phyloP scores from a whole-genome alignment of 2,797 vertebrate species.

The Spinus olivaceus region DNA sequence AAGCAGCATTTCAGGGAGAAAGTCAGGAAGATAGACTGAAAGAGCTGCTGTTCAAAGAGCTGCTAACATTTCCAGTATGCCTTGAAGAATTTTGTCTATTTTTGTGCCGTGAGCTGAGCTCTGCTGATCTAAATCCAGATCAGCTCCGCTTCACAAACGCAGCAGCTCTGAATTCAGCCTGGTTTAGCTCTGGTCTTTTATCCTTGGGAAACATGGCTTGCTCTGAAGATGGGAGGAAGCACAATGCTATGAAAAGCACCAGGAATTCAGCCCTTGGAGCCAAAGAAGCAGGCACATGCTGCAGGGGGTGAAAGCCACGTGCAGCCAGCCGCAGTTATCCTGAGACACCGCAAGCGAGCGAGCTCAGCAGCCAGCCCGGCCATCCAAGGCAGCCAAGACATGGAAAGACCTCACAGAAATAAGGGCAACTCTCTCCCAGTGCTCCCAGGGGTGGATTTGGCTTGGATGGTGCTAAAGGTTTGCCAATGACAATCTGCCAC shows the following conservation, averaged over 20 bases:
- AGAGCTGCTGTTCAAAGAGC: neutral
- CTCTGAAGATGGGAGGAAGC: neutral
- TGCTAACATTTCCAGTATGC: neutral
- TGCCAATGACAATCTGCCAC: neutral
- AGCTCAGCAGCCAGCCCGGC: neutral
- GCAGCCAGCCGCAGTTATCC: neutral
- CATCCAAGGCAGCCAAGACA: neutral
- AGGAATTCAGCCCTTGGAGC: neutral
- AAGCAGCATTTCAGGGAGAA: neutral
- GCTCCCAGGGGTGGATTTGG: neutral
- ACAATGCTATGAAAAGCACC: neutral
- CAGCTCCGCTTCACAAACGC: neutral
- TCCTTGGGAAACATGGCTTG: neutral
- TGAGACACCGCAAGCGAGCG: neutral
- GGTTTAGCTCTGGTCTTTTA: neutral
- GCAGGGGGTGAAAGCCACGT: neutral
- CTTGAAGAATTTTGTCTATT: constrained; percentile 13
- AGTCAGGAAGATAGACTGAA: neutral
- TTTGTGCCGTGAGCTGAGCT: neutral
- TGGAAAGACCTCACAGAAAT: neutral
- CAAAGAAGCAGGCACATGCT: neutral
- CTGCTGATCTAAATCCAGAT: constrained; percentile 31
- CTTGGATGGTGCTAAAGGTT: neutral
- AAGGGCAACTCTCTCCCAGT: neutral
- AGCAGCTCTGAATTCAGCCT: neutral